Evolutionary conservation across 2,113 vertebrate genomes (phyloP).

Genomic region (Brachyhypopomus occidentalis): DNA sequence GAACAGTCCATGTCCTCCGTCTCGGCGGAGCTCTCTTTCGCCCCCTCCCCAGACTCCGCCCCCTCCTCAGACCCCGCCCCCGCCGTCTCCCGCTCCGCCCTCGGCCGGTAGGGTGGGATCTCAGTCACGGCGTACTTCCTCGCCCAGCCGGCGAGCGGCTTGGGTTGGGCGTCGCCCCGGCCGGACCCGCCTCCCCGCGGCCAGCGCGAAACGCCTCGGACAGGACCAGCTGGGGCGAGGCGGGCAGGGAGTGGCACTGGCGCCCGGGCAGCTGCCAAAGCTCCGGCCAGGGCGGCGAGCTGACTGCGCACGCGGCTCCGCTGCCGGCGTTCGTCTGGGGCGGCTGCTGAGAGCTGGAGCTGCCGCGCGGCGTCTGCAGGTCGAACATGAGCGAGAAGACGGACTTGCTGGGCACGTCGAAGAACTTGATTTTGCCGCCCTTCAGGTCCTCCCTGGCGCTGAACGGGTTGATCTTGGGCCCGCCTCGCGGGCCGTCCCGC

Average conservation of each 20-base stretch:
- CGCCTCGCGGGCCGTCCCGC: conserved; percentile 65
- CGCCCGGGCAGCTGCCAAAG: conserved; percentile 72
- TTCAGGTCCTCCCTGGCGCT: conserved; percentile 93
- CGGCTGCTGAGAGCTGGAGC: conserved; percentile 57
- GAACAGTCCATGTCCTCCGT: conserved; percentile 91
- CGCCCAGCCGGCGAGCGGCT: conserved; percentile 76
- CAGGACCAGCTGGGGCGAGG: conserved; percentile 83
- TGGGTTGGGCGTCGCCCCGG: conserved; percentile 67
- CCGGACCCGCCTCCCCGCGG: conserved; percentile 67
- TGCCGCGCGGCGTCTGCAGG: conserved; percentile 83
- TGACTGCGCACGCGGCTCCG: conserved; percentile 53
- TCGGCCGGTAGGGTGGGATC: conserved; percentile 86
- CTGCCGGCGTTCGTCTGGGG: conserved; percentile 57
- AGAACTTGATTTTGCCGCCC: conserved; percentile 95
- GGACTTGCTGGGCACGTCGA: conserved; percentile 93
- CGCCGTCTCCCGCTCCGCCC: conserved; percentile 62
- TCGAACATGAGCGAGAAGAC: conserved; percentile 95
- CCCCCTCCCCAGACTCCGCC: conserved; percentile 12
- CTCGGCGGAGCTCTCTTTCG: conserved; percentile 64
- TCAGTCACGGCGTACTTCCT: conserved; percentile 85
- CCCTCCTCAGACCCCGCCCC: conserved; percentile 48
- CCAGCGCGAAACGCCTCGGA: conserved; percentile 70
- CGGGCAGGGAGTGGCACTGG: conserved; percentile 87
- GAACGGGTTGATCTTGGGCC: conserved; percentile 92
- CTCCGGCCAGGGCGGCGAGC: conserved; percentile 27